Evolutionary conservation across 2,888 invertebrate species (phyloP).

Genomic region (Aleiodes leptofemur): DNA sequence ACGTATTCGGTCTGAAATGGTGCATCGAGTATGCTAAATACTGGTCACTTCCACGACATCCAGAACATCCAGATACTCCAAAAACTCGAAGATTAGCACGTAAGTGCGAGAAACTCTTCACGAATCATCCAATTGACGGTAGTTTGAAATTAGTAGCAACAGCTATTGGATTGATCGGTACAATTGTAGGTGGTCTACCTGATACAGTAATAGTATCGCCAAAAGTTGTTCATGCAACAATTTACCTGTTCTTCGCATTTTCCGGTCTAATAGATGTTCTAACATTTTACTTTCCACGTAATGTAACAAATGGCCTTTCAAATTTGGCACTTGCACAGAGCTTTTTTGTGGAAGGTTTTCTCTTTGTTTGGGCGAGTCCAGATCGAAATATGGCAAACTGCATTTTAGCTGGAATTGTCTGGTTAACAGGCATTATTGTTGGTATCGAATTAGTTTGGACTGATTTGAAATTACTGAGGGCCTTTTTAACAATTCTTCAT

Average conservation of each 20-base stretch:
- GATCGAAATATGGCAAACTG: constrained; percentile 55
- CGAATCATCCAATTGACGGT: constrained; percentile 67
- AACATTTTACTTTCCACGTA: constrained; percentile 72
- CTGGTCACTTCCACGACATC: constrained; percentile 60
- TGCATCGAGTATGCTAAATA: constrained; percentile 69
- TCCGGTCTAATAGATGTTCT: constrained; percentile 73
- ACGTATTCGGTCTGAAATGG: constrained; percentile 69
- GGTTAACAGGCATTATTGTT: constrained; percentile 64
- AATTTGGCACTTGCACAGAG: constrained; percentile 72
- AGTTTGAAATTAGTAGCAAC: constrained; percentile 68
- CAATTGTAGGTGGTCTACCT: constrained; percentile 63
- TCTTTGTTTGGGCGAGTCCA: constrained; percentile 64
- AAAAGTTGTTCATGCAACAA: constrained; percentile 71
- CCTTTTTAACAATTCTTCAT: constrained; percentile 65
- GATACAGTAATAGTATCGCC: constrained; percentile 62
- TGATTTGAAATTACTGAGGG: constrained; percentile 65
- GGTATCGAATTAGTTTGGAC: constrained; percentile 69
- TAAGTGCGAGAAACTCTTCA: constrained; percentile 60
- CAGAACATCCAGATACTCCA: constrained; percentile 49
- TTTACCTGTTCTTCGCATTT: constrained; percentile 74
- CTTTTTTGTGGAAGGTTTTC: constrained; percentile 73
- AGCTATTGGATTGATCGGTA: constrained; percentile 66
- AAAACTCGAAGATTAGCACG: constrained; percentile 57
- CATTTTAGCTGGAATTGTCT: constrained; percentile 63
- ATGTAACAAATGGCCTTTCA: constrained; percentile 69